Evolutionary conservation across 2,113 vertebrate species (phyloP).

Genomic region (Pholis gunnellus): DNA sequence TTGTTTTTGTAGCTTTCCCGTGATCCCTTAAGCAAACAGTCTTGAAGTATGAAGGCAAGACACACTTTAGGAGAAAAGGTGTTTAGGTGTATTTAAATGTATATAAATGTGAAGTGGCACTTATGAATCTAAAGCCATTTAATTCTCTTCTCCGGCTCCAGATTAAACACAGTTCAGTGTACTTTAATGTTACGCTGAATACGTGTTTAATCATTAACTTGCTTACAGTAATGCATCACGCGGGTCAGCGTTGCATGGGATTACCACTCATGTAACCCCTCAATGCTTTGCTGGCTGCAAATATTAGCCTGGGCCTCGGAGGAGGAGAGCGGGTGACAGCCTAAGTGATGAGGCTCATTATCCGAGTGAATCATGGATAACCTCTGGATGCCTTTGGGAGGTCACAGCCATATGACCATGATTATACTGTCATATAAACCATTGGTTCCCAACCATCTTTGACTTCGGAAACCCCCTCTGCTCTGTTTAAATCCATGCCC

Average conservation of each 20-base stretch:
- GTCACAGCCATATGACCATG: slow-evolving; percentile 62
- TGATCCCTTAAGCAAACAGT: slow-evolving; percentile 32
- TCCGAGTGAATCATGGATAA: slow-evolving; percentile 76
- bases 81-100: slow-evolving; percentile 25
- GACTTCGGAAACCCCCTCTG: slow-evolving; percentile 51
- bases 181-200: slow-evolving; percentile 31
- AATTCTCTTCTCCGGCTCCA: neutral
- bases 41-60: slow-evolving; percentile 8
- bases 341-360: slow-evolving; percentile 79
- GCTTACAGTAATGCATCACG: slow-evolving; percentile 42
- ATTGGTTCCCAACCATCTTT: slow-evolving; percentile 60
- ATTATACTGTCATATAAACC: slow-evolving; percentile 76
- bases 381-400: slow-evolving; percentile 74
- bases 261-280: slow-evolving; percentile 43
- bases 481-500: slow-evolving; percentile 41
- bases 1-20: slow-evolving; percentile 27
- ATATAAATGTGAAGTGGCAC: slow-evolving; percentile 11
- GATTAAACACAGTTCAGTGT: slow-evolving; percentile 5
- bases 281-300: slow-evolving; percentile 48
- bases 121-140: slow-evolving; percentile 10
- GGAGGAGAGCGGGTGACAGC: slow-evolving; percentile 71
- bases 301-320: slow-evolving; percentile 60
- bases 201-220: slow-evolving; percentile 47
- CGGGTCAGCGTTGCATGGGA: slow-evolving; percentile 50
- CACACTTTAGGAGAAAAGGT: slow-evolving; percentile 17